phyloP scores from a whole-genome alignment of 1,140 invertebrate genomes.

The Tetramorium simillimum region DNA sequence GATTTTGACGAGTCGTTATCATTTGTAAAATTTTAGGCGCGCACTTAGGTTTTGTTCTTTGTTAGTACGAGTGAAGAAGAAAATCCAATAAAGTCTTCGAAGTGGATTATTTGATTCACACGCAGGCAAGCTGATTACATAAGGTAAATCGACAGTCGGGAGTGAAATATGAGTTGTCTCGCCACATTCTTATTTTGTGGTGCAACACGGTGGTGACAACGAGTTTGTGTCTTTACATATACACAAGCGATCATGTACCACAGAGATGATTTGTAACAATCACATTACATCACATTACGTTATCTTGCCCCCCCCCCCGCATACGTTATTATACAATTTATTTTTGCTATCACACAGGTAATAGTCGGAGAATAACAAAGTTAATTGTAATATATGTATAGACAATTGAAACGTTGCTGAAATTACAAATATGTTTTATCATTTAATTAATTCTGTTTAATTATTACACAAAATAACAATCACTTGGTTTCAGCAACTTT shows the following conservation, averaged over 20 bases:
- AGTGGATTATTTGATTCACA: conserved; percentile 5
- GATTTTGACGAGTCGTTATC: neutral
- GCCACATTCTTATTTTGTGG: conserved; percentile 50
- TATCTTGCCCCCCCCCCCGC: neutral
- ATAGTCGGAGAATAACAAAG: neutral
- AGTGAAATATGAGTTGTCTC: conserved; percentile 63
- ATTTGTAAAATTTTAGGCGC: neutral
- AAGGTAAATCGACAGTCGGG: conserved; percentile 54
- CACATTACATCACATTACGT: neutral
- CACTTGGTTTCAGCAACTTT: neutral
- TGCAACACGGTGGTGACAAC: neutral
- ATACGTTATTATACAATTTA: neutral
- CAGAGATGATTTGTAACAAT: neutral
- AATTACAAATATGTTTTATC: neutral
- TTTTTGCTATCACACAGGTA: neutral
- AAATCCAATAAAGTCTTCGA: neutral
- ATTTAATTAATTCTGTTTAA: neutral
- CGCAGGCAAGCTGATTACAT: conserved; percentile 54
- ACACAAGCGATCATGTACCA: conserved; percentile 22
- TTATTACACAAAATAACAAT: neutral
- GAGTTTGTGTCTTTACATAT: neutral
- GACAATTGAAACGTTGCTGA: neutral
- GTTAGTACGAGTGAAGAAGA: neutral
- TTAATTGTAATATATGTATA: neutral
- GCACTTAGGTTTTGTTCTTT: neutral